Percentiles rank a stretch among this genome's conserved stretches.
These are phyloP conservation scores for Alectoris magna DNA, from an alignment of 2,797 vertebrate species.

Conservation along the genomic window DNA sequence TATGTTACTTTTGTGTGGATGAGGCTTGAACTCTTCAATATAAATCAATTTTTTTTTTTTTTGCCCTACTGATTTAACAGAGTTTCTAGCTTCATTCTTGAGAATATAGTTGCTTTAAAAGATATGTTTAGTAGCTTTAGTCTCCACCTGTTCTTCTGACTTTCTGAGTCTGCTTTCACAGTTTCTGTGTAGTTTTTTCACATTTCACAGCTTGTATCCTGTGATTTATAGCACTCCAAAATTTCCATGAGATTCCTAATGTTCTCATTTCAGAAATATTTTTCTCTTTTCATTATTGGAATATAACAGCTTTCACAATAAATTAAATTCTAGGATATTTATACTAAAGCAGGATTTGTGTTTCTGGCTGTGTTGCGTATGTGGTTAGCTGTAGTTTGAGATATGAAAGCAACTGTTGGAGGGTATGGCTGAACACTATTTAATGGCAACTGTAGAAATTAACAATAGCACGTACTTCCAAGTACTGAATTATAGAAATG, in stretches of 20 bases:
- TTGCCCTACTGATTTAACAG: slow-evolving; percentile 21
- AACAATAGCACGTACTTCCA: background rate
- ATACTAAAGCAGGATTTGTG: background rate
- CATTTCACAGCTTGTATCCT: background rate
- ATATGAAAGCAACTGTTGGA: background rate
- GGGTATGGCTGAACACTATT: background rate
- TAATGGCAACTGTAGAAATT: background rate
- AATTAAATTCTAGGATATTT: background rate
- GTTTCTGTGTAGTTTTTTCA: background rate
- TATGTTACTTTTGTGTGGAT: slow-evolving; percentile 61
- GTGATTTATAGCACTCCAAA: background rate
- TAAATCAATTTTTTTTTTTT: slow-evolving; percentile 19
- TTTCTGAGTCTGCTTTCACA: background rate
- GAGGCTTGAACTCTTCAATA: slow-evolving; percentile 57
- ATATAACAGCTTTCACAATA: background rate
- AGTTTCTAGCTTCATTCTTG: slow-evolving; percentile 31
- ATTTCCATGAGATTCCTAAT: background rate
- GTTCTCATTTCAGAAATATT: background rate
- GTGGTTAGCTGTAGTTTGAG: background rate
- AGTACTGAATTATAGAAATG: slow-evolving; percentile 9
- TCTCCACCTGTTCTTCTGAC: slow-evolving; percentile 11
- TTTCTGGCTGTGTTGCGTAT: background rate
- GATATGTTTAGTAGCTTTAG: background rate
- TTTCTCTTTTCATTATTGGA: background rate
- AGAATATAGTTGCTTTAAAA: slow-evolving; percentile 34